Base-by-base conservation (phyloP, 2,113 vertebrate species). In the Chelonoidis abingdonii region DNA sequence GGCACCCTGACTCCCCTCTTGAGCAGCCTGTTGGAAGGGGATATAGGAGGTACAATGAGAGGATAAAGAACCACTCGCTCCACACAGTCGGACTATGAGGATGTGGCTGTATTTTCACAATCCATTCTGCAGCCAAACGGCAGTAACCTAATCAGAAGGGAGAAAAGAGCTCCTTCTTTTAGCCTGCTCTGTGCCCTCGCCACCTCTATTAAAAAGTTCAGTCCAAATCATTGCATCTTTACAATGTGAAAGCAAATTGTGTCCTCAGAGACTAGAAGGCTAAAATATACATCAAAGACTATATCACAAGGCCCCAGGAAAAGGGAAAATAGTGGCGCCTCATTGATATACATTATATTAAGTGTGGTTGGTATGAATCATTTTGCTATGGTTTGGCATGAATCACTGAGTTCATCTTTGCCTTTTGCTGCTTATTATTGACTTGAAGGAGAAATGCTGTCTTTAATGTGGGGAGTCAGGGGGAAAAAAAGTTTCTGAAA, bases 381-480 rank as follows among this genome's bases (percentile, higher is more conserved):
- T 12, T 50, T 31, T 21, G 41, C 25, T 22, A 47, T 16, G 21
- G 72, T 49, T 50, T 79, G 59, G 38, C 92, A 49, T 10, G 69
- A 93, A 52, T 47, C 62, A 81, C 65, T 72, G 53, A 83, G 83
- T 81, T 87, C 38, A 65, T 94, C 72, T 44, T 92, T 92, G 75
- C 44, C 21, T 96, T 96, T 89, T 92, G 47, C 87, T 93, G 54
- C 87, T 85, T 92, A 29, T 93, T 94, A 87, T 82, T 93, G 87
- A 87, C 59, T 78, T 84, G 57, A 88, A 95, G 75, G 4, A 95
- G 83, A 85, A 94, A 90, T 79, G 24, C 10, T 83, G 7, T 80
- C 65, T 92, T 82, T 89, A 65, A 82, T 75, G 54, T 86, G 85
- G 84, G 38, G 80, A 93, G 49, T 54, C 83, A 94, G 84, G 89